Conservation (phyloP, 2,888 invertebrate species). For the Mechanitis mazaeus region DNA sequence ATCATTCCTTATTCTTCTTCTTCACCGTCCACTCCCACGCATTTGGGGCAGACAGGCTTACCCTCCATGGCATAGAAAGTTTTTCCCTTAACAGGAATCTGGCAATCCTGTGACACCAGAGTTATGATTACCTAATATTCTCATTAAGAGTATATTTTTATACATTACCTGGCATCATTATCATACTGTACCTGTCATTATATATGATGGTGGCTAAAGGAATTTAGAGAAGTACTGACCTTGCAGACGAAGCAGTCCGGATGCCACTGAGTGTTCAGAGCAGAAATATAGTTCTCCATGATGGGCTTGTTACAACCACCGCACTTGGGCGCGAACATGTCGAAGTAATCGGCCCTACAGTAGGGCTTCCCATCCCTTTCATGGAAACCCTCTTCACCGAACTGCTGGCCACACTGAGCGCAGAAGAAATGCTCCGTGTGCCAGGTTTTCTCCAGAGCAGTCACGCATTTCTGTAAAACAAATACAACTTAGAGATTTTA, state of each 20-base stretch:
- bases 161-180: conserved; percentile 59
- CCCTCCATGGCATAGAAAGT: conserved; percentile 98
- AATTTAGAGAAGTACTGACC: conserved; percentile 79
- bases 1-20: conserved; percentile 82
- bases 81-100: conserved; percentile 93
- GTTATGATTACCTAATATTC: conserved; percentile 25
- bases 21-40: conserved; percentile 94
- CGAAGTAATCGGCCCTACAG: conserved; percentile 96
- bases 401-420: conserved; percentile 96
- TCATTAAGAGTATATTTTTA: conserved; percentile 33
- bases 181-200: conserved; percentile 33
- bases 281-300: conserved; percentile 98
- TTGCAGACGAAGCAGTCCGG: conserved; percentile 99
- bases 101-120: conserved; percentile 87
- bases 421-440: conserved; percentile 99
- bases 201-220: conserved; percentile 14
- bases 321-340: conserved; percentile 98
- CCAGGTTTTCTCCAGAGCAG: conserved; percentile 98
- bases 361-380: conserved; percentile 97
- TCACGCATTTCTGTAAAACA: conserved; percentile 95
- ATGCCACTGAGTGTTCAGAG: conserved; percentile 98
- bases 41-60: conserved; percentile 95
- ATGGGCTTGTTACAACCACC: conserved; percentile 97
- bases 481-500: conserved; percentile 19
- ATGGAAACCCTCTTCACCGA: conserved; percentile 98